Evolutionary conservation across 2,797 vertebrate genomes (phyloP).

Genomic region (Gymnocypris eckloni): DNA sequence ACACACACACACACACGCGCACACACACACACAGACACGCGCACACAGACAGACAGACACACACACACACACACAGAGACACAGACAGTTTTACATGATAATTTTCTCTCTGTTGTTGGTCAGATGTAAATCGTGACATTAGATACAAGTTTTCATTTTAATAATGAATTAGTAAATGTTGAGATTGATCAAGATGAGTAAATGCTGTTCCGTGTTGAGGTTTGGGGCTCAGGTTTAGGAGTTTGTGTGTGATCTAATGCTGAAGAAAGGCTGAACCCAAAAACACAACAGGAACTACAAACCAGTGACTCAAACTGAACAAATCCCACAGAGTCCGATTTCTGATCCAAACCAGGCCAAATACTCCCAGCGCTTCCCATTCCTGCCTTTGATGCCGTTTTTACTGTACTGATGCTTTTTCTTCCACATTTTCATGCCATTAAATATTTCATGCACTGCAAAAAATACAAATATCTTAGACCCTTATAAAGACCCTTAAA

Average conservation of each 20-base stretch:
- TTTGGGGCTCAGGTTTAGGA: not conserved
- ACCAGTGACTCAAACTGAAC: not conserved
- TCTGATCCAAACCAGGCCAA: conserved; percentile 16
- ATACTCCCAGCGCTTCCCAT: not conserved
- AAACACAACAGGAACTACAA: not conserved
- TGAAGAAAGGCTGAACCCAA: not conserved
- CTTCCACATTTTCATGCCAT: not conserved
- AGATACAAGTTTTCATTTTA: too few species aligned
- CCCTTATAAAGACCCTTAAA: not conserved
- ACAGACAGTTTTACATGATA: too few species aligned
- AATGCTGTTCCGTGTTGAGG: not conserved
- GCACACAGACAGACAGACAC: too few species aligned
- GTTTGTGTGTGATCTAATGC: conserved; percentile 11
- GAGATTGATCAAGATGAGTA: too few species aligned
- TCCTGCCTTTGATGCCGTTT: not conserved
- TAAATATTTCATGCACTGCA: not conserved
- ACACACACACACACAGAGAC: too few species aligned
- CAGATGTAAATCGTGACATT: too few species aligned
- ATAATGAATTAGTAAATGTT: too few species aligned
- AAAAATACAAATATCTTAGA: not conserved
- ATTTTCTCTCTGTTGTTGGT: conserved; percentile 70
- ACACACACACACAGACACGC: too few species aligned
- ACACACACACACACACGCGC: too few species aligned
- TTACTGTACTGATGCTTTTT: not conserved
- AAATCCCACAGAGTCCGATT: not conserved